phyloP scores from a whole-genome alignment of 2,888 invertebrate genomes.

The Mythimna impura region DNA sequence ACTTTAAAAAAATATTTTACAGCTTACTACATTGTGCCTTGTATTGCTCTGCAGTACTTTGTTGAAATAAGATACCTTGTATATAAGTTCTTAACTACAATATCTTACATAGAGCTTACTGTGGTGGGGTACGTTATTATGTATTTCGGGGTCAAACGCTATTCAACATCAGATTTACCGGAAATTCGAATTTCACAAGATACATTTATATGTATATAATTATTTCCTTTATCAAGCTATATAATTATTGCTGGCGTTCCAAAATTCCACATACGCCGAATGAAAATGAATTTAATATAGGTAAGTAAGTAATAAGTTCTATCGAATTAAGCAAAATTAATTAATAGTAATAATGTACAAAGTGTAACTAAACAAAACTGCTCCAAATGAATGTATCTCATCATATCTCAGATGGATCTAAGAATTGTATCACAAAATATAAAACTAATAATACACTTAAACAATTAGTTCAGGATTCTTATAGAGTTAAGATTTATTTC shows the following conservation, averaged over 20 bases:
- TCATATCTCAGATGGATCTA: conserved; percentile 32
- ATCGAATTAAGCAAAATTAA: conserved; percentile 35
- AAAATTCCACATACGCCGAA: conserved; percentile 28
- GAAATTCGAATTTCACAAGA: conserved; percentile 23
- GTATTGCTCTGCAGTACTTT: conserved; percentile 50
- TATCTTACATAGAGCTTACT: conserved; percentile 13
- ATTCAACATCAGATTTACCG: conserved; percentile 36
- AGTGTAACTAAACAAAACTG: conserved; percentile 35
- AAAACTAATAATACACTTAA: conserved; percentile 43
- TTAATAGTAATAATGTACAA: conserved; percentile 34
- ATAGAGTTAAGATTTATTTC: conserved; percentile 49
- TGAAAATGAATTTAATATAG: conserved; percentile 10
- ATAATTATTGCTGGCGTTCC: conserved; percentile 37
- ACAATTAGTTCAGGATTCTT: conserved; percentile 46
- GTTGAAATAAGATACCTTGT: conserved; percentile 31
- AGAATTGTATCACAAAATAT: conserved; percentile 53
- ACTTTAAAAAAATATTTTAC: conserved; percentile 52
- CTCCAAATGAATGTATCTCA: conserved; percentile 39
- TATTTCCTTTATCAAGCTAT: conserved; percentile 17
- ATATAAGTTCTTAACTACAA: conserved; percentile 17
- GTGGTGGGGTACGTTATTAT: conserved; percentile 14
- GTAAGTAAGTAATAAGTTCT: conserved; percentile 31
- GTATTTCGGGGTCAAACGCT: background rate
- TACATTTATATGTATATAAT: background rate
- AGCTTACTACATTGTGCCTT: conserved; percentile 40